These are phyloP conservation scores for Electrophaes corylata DNA, from an alignment of 2,888 invertebrate genomes.

Conservation along the genomic window DNA sequence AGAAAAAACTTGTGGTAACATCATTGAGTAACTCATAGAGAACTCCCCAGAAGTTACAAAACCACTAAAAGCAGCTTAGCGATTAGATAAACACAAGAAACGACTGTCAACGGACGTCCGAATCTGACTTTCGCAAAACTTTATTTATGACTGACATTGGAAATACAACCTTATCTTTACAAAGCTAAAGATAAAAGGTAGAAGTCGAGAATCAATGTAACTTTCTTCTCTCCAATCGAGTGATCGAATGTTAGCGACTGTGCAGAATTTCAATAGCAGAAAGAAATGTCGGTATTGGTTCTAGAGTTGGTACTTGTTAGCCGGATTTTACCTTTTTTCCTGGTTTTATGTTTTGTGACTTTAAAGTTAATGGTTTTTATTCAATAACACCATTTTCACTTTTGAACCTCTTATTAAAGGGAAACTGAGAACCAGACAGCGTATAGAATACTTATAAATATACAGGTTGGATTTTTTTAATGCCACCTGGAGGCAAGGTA, in stretches of 20 bases:
- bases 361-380: neutral
- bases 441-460: too few relatives aligned
- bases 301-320: neutral
- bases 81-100: conserved; percentile 43
- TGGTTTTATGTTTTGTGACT: too few relatives aligned
- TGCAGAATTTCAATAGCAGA: conserved; percentile 75
- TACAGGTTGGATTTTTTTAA: too few relatives aligned
- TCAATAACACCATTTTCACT: too few relatives aligned
- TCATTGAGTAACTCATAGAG: conserved; percentile 1
- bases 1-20: conserved; percentile 4
- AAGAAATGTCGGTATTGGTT: conserved; percentile 62
- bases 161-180: conserved; percentile 33
- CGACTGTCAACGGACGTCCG: conserved; percentile 30
- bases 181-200: conserved; percentile 25
- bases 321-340: neutral
- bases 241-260: conserved; percentile 63
- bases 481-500: too few relatives aligned
- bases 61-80: conserved; percentile 35
- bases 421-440: too few relatives aligned
- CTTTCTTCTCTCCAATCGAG: conserved; percentile 37
- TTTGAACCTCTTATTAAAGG: too few relatives aligned
- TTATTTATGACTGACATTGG: conserved; percentile 12
- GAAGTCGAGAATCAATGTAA: conserved; percentile 35
- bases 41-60: conserved; percentile 20
- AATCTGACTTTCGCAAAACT: conserved; percentile 33